Evolutionary conservation across 92 coral and sea anemone species (phyloP), one percentile per base, ranked within the genome.

Genomic region (Phenganax subtilis): DNA sequence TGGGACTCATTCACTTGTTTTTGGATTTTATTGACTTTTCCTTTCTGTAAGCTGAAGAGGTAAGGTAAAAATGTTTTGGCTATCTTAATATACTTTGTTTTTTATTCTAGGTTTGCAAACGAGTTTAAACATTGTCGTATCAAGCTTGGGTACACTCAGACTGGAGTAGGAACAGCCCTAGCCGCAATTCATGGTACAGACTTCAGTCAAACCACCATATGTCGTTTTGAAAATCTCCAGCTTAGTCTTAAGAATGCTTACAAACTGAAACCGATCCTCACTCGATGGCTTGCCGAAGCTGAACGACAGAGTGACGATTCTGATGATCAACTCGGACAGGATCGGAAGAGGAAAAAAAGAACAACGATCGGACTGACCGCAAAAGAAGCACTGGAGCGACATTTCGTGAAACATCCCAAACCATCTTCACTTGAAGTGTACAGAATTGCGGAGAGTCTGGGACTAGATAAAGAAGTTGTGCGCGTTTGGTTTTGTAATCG

Each of bases 401-500:
- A 96, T 62, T 96, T 92, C 80, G 81, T 92, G 77, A 96, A 96
- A 77, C 99, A 96, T 63, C 91, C 93, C 12, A 96, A 96, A 66
- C 99, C 97, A 0, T 92, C 99, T 54, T 92, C 99, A 2, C 93
- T 91, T 51, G 99, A 96, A 52, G 93, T 96, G 31, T 84, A 88
- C 61, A 85, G 97, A 44, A 92, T 96, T 57, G 99, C 99, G 5
- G 97, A 96, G 61, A 90, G 89, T 30, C 68, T 96, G 55, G 97
- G 97, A 30, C 85, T 96, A 44, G 99, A 96, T 80, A 92, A 93
- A 81, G 99, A 96, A 71, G 99, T 96, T 6, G 97, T 96, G 0
- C 88, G 99, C 6, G 99, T 96, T 0, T 96, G 99, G 99, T 96
- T 96, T 85, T 96, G 99, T 66, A 96, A 96, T 76, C 85, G 99